phyloP scores from a whole-genome alignment of 2,888 invertebrate genomes.

The Calephelis perditalis region DNA sequence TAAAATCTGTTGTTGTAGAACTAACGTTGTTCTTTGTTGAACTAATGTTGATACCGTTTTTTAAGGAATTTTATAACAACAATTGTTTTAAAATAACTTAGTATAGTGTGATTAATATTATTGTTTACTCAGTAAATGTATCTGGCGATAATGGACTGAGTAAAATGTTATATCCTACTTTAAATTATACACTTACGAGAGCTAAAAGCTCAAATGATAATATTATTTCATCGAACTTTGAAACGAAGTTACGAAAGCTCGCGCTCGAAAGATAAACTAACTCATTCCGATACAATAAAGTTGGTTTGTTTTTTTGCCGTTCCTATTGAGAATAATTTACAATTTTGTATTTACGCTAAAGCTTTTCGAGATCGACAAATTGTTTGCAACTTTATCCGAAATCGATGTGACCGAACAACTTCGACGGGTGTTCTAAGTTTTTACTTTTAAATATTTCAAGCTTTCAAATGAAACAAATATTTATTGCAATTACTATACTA shows the following conservation, averaged over 20 bases:
- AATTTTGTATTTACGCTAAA: slow-evolving; percentile 54
- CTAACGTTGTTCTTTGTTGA: no score
- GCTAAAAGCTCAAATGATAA: slow-evolving; percentile 42
- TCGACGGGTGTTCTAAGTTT: slow-evolving; percentile 26
- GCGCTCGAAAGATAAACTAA: slow-evolving; percentile 54
- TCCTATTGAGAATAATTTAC: slow-evolving; percentile 50
- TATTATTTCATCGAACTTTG: slow-evolving; percentile 54
- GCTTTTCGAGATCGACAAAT: slow-evolving; percentile 49
- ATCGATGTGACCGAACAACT: slow-evolving; percentile 21
- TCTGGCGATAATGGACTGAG: no score
- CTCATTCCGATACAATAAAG: slow-evolving; percentile 54
- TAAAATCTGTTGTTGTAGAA: no score
- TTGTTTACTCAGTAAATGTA: no score
- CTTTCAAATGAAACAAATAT: no score
- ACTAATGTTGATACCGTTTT: no score
- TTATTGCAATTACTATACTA: no score
- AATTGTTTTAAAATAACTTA: no score
- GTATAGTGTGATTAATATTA: no score
- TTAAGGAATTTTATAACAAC: no score
- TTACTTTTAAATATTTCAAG: slow-evolving; percentile 15
- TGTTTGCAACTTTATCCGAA: slow-evolving; percentile 43
- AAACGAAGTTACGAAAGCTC: slow-evolving; percentile 40
- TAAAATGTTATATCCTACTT: not conserved
- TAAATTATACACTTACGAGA: slow-evolving; percentile 10
- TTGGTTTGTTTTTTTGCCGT: slow-evolving; percentile 44